A percentile compares a stretch with the other conserved stretches of the same genome.
Evolutionary conservation across 2,888 invertebrate genomes (phyloP).

Genomic region (Ennomos quercinarius): DNA sequence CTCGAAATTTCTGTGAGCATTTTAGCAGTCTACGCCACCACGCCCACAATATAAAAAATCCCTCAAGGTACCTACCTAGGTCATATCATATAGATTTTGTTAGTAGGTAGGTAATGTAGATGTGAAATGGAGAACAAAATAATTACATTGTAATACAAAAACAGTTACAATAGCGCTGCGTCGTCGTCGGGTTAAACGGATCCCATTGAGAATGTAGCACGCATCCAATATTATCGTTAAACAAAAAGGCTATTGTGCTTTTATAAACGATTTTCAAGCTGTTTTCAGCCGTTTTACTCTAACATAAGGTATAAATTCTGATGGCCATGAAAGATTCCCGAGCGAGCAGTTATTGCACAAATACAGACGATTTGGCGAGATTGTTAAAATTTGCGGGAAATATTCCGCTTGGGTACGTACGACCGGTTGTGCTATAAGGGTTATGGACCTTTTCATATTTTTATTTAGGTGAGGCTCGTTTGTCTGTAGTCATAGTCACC

Average conservation of each 20-base stretch:
- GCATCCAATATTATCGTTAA: slow-evolving; percentile 77
- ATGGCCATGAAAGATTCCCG: slow-evolving; percentile 56
- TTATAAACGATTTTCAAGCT: neutral
- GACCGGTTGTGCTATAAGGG: slow-evolving; percentile 66
- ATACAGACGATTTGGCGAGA: slow-evolving; percentile 56
- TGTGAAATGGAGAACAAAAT: no score
- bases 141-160: no score
- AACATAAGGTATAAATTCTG: slow-evolving; percentile 51
- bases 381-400: slow-evolving; percentile 80
- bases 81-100: no score
- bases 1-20: no score
- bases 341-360: slow-evolving; percentile 69
- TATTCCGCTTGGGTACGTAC: slow-evolving; percentile 58
- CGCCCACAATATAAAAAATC: no score
- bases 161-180: neutral
- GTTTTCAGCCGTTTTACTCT: neutral
- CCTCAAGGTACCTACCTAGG: no score
- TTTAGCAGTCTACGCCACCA: no score
- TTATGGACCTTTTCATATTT: slow-evolving; percentile 42
- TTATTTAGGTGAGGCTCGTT: no score
- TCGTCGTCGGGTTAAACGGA: slow-evolving; percentile 38
- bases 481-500: no score
- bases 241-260: slow-evolving; percentile 72
- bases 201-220: slow-evolving; percentile 70
- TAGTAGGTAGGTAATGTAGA: no score